A percentile compares a stretch with the other conserved stretches of the same genome.
Evolutionary conservation across 2,797 vertebrate genomes (phyloP).

Genomic region (Scolopax bukidnonensis): DNA sequence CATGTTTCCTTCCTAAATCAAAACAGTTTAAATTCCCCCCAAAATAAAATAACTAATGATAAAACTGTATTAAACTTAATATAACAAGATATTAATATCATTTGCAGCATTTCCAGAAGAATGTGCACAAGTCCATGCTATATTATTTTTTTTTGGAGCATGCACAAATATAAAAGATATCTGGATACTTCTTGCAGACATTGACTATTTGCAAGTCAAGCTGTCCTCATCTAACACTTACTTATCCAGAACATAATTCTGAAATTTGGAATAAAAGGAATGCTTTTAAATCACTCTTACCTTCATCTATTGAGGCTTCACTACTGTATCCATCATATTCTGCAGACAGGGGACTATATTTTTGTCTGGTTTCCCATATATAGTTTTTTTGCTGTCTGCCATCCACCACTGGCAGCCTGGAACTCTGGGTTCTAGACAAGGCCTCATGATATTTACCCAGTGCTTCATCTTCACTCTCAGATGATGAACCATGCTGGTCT

Average conservation of each 20-base stretch:
- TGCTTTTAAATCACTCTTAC: conserved; percentile 79
- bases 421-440: conserved; percentile 88
- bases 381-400: conserved; percentile 84
- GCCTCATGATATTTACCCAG: conserved; percentile 96
- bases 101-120: not conserved
- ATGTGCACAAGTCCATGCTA: not conserved
- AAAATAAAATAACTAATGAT: not conserved
- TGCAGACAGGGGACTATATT: conserved; percentile 91
- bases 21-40: not conserved
- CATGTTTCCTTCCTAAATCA: not conserved
- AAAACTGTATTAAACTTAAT: not conserved
- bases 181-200: not conserved
- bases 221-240: not conserved
- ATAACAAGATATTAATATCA: not conserved
- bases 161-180: conserved; percentile 9
- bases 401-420: conserved; percentile 78
- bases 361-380: conserved; percentile 91
- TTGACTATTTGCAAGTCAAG: conserved; percentile 15
- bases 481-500: conserved; percentile 89
- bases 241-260: conserved; percentile 12
- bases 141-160: not conserved
- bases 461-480: conserved; percentile 96
- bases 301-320: conserved; percentile 92
- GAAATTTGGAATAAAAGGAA: conserved; percentile 60
- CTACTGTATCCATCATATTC: conserved; percentile 96